Conservation (phyloP, 2,888 invertebrate genomes). For the Hymenopus coronatus region DNA sequence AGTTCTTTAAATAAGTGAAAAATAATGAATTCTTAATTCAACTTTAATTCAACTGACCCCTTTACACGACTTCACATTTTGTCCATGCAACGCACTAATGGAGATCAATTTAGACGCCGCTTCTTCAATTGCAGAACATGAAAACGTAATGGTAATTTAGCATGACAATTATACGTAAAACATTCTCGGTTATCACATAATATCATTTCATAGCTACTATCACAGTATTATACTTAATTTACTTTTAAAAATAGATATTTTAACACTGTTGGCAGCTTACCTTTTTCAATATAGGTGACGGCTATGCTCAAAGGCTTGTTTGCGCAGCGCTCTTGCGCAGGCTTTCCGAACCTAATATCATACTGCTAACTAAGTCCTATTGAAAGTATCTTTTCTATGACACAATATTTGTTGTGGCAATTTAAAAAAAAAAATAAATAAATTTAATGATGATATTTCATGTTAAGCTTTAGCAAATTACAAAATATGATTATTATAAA, state of each 20-base stretch:
- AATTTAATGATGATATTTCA: too few relatives aligned
- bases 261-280: slow-evolving; percentile 47
- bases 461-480: too few relatives aligned
- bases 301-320: slow-evolving; percentile 36
- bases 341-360: not conserved
- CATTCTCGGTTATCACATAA: not conserved
- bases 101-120: slow-evolving; percentile 31
- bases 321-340: slow-evolving; percentile 27
- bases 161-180: slow-evolving; percentile 27
- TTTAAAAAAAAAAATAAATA: too few relatives aligned
- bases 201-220: not conserved
- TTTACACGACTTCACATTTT: slow-evolving; percentile 24
- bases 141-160: slow-evolving; percentile 23
- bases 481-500: not conserved
- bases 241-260: slow-evolving; percentile 26
- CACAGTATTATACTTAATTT: not conserved
- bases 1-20: not conserved
- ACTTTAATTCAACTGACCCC: slow-evolving; percentile 25
- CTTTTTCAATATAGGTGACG: slow-evolving; percentile 56
- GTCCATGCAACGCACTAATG: slow-evolving; percentile 20
- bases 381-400: not conserved
- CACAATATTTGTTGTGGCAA: too few relatives aligned
- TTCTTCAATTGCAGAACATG: slow-evolving; percentile 7
- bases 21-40: not conserved
- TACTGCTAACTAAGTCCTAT: not conserved